Evolutionary conservation across 2,113 vertebrate genomes (phyloP).

Genomic region (Anhinga anhinga): DNA sequence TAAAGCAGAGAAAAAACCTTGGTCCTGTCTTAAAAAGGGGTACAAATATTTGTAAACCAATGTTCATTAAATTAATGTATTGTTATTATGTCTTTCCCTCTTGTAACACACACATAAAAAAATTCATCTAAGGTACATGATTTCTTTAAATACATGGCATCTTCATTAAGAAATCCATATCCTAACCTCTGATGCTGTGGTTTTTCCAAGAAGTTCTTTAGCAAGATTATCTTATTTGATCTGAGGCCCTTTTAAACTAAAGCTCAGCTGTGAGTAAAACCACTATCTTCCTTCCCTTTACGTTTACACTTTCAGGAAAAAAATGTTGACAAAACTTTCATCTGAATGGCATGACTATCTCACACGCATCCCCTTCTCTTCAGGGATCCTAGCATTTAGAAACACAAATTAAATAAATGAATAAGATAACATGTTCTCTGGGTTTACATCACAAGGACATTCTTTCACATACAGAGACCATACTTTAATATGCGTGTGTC

Average conservation of each 20-base stretch:
- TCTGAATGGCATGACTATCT: background rate
- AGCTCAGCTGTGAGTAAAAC: background rate
- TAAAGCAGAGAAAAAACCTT: background rate
- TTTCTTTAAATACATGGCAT: background rate
- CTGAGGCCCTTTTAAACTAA: background rate
- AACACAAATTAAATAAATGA: background rate
- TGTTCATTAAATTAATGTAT: rapidly evolving
- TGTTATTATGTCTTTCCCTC: background rate
- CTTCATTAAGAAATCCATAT: background rate
- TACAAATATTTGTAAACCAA: background rate
- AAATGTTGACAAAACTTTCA: background rate
- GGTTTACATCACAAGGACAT: background rate
- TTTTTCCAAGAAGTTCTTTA: background rate
- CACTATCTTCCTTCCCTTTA: background rate
- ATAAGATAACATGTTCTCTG: background rate
- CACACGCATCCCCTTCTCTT: background rate
- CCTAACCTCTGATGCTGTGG: background rate
- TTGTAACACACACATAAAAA: rapidly evolving
- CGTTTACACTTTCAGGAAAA: background rate
- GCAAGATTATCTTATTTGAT: background rate
- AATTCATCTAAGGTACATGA: background rate
- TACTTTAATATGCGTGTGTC: background rate
- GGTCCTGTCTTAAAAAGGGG: background rate
- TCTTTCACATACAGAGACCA: background rate
- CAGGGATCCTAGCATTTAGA: background rate